Evolutionary conservation across 92 coral and sea anemone genomes (phyloP).

Genomic region (Phenganax marumi): DNA sequence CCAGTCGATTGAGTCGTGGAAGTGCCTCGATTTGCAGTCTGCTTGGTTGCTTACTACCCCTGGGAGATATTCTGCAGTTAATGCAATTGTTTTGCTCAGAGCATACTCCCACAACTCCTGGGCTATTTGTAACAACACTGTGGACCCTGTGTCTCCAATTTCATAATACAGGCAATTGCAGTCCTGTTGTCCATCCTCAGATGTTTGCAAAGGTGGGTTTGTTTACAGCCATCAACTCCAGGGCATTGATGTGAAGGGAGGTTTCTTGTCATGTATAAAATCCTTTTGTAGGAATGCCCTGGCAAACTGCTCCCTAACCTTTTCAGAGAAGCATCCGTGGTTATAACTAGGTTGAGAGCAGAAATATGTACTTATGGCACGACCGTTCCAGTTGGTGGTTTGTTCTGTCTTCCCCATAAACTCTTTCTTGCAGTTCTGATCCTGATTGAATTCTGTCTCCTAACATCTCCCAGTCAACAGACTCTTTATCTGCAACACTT

Average conservation of each 20-base stretch:
- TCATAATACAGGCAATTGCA: slow-evolving; percentile 26
- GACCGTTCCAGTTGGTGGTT: slow-evolving; percentile 45
- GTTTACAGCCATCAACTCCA: slow-evolving; percentile 4
- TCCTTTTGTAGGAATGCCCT: slow-evolving; percentile 44
- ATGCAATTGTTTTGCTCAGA: slow-evolving; percentile 33
- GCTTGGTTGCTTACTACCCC: slow-evolving; percentile 45
- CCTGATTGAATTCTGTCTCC: slow-evolving; percentile 29
- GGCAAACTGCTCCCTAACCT: slow-evolving; percentile 52
- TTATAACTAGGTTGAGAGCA: slow-evolving; percentile 41
- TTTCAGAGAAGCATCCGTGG: slow-evolving; percentile 45
- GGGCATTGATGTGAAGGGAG: slow-evolving; percentile 45
- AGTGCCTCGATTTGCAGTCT: slow-evolving; percentile 46
- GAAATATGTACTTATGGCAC: slow-evolving; percentile 25
- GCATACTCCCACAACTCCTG: slow-evolving; percentile 49
- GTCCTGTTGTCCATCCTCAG: slow-evolving; percentile 52
- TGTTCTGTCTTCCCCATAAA: slow-evolving; percentile 48
- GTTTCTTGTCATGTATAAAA: slow-evolving; percentile 37
- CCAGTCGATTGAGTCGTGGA: slow-evolving; percentile 57
- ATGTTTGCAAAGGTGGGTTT: slow-evolving; percentile 2
- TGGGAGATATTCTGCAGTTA: slow-evolving; percentile 55
- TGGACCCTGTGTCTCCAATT: slow-evolving; percentile 38
- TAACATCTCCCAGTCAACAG: slow-evolving; percentile 44
- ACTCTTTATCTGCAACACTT: slow-evolving; percentile 38
- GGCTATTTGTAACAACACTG: slow-evolving; percentile 38
- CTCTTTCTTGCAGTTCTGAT: slow-evolving; percentile 35